Conservation (phyloP, 2,888 invertebrate species). For the Magallana nippona region DNA sequence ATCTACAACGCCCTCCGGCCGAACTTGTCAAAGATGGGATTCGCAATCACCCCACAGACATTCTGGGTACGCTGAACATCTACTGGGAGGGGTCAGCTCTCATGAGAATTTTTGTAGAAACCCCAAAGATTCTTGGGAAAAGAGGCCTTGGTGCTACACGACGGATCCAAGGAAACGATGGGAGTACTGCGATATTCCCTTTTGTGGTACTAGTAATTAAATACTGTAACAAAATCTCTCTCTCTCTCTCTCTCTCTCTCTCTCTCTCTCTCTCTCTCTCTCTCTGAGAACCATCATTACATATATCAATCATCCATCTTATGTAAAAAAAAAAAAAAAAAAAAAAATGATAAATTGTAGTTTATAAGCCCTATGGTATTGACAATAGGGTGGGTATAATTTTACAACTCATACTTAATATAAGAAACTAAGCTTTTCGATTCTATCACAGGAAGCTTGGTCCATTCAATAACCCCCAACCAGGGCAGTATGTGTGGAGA, state of each 20-base stretch:
- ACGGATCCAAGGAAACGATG: constrained; percentile 49
- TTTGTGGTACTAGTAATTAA: constrained; percentile 46
- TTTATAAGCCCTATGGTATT: too few relatives aligned
- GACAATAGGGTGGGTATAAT: too few relatives aligned
- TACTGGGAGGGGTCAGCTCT: neutral
- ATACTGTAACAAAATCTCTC: neutral
- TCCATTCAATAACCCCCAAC: constrained; percentile 47
- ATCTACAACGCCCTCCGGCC: constrained; percentile 47
- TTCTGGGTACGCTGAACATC: constrained; percentile 18
- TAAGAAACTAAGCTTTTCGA: too few relatives aligned
- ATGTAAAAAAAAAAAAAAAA: too few relatives aligned
- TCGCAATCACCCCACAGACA: constrained; percentile 50
- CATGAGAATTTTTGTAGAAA: constrained; percentile 3
- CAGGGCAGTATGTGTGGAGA: constrained; percentile 65
- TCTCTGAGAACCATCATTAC: too few relatives aligned
- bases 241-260: too few relatives aligned
- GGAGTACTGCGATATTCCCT: constrained; percentile 49
- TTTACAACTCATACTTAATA: too few relatives aligned
- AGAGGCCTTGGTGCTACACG: constrained; percentile 51
- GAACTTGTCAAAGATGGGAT: constrained; percentile 54
- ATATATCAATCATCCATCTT: too few relatives aligned
- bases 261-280: too few relatives aligned
- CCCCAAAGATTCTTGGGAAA: neutral
- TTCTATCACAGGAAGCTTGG: neutral
- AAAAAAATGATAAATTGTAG: too few relatives aligned